These are phyloP conservation scores for Xenops minutus DNA, from an alignment of 2,797 vertebrate species.

Conservation along the genomic window DNA sequence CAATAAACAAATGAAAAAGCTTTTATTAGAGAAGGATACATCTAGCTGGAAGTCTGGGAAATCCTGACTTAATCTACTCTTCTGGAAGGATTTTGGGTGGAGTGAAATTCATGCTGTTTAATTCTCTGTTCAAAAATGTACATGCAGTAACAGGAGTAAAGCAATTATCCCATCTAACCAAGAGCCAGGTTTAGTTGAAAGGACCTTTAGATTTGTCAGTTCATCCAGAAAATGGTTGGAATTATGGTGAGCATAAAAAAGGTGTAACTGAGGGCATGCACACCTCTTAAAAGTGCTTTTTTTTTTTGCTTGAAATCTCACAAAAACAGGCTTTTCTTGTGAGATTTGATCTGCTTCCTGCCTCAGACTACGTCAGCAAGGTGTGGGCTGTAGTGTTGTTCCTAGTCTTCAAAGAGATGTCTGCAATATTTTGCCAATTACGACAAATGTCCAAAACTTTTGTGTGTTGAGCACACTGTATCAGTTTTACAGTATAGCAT, in stretches of 20 bases:
- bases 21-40: constrained; percentile 4
- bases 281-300: background rate
- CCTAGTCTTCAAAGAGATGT: background rate
- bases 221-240: background rate
- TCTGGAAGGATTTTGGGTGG: background rate
- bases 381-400: background rate
- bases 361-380: background rate
- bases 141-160: background rate
- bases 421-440: background rate
- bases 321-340: background rate
- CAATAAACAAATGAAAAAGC: constrained; percentile 7
- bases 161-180: background rate
- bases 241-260: background rate
- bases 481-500: background rate
- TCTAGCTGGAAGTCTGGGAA: constrained; percentile 9
- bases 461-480: background rate
- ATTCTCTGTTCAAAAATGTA: constrained; percentile 20
- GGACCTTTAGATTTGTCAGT: background rate
- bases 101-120: constrained; percentile 11
- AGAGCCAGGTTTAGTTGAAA: background rate
- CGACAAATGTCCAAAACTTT: background rate
- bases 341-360: background rate
- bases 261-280: background rate
- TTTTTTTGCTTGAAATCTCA: background rate
- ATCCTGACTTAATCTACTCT: constrained; percentile 18